Evolutionary conservation across 2,797 vertebrate genomes (phyloP), one percentile per base, ranked within the genome.

Genomic region (Dermochelys coriacea): DNA sequence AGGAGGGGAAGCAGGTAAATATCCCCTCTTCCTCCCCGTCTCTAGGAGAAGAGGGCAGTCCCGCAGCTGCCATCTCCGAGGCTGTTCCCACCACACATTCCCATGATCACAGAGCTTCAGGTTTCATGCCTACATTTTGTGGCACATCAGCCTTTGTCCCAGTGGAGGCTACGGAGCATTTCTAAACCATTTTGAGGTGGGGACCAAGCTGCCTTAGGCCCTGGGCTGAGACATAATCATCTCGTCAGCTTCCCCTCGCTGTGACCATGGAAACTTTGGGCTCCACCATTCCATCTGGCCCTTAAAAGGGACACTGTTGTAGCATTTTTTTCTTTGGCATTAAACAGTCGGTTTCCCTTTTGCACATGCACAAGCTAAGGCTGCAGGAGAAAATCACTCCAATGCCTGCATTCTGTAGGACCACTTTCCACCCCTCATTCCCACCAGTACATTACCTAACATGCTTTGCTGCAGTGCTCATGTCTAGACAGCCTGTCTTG

Each of bases 191-290:
- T 45, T 45, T 74, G 41, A 25, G 41, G 5, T 74, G 61, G 16
- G 61, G 34, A 64, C 61, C 61, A 64, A 15, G 34, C 31, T 34
- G 29, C 14, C 59, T 34, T 31, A 61, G 34, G 15, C 34, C 34
- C 34, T 6, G 4, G 37, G 11, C 37, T 12, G 23, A 25, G 71
- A 23, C 71, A 74, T 19, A 74, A 14, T 45, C 5, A 41, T 12
- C 71, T 61, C 6, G 6, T 29, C 12, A 91, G n/a, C 84, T 88
- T 87, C 94, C 83, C 52, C 71, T 19, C 61, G 64, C 0, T 0
- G 68, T 90, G 85, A 80, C 80, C 80, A 84, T 41, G 75, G 88
- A 93, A 96, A 95, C 80, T 71, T 21, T 1, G 2, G 68, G 27
- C 61, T 81, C 31, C 6, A 45, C 47, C 0, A 1, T 68, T 64